phyloP scores from a whole-genome alignment of 2,797 vertebrate genomes.

The Tiaroga cobitis region DNA sequence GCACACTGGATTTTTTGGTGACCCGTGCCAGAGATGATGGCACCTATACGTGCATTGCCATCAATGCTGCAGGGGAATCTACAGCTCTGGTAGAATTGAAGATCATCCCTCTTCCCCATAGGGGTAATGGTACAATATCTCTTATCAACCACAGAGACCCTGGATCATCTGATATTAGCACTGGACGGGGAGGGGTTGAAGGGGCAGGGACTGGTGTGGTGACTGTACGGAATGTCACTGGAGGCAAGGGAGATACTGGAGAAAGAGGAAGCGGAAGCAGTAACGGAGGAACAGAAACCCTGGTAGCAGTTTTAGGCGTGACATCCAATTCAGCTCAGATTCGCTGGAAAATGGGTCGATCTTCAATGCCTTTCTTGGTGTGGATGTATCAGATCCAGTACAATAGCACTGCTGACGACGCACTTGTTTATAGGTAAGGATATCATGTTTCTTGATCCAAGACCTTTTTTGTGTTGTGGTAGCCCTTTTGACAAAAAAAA shows the following conservation, averaged over 20 bases:
- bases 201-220: slow-evolving; percentile 64
- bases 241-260: slow-evolving; percentile 51
- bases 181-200: slow-evolving; percentile 54
- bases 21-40: slow-evolving; percentile 78
- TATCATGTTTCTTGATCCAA: not conserved
- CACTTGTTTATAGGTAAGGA: slow-evolving; percentile 81
- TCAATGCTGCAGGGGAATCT: slow-evolving; percentile 82
- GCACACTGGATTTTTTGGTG: slow-evolving; percentile 82
- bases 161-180: slow-evolving; percentile 74
- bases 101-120: slow-evolving; percentile 81
- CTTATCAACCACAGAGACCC: slow-evolving; percentile 67
- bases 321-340: slow-evolving; percentile 79
- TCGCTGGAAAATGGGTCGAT: slow-evolving; percentile 74
- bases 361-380: slow-evolving; percentile 67
- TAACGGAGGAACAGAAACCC: slow-evolving; percentile 46
- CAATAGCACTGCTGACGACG: slow-evolving; percentile 81
- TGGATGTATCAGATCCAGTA: slow-evolving; percentile 88
- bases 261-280: slow-evolving; percentile 43
- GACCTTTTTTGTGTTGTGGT: not conserved
- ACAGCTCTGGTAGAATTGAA: slow-evolving; percentile 79
- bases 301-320: slow-evolving; percentile 76
- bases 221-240: slow-evolving; percentile 66
- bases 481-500: slow-evolving; percentile 26
- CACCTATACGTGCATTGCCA: slow-evolving; percentile 81
- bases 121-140: slow-evolving; percentile 69